Evolutionary conservation across 2,797 vertebrate species (phyloP), one percentile per base, ranked within the genome.

Genomic region (Schizopygopsis pylzovi): DNA sequence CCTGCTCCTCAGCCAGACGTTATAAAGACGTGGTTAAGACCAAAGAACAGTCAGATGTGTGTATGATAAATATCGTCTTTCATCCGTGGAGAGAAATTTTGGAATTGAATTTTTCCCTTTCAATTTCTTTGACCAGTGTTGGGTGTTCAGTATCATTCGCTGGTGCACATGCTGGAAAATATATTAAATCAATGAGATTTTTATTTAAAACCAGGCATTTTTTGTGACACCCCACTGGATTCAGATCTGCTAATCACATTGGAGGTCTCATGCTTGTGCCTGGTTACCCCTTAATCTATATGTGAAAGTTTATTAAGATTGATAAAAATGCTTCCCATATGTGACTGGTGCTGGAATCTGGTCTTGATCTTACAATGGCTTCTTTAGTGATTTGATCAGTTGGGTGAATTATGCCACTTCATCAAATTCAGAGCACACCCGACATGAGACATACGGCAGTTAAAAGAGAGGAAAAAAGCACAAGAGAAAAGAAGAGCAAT

Each of bases 301-400:
- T 92, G 95, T 94, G 92, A 95, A 95, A 93, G 94, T 93, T 93
- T 94, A 94, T 94, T 93, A 92, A 90, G 91, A 93, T 93, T 92
- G 92, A 90, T 91, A 94, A 92, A 94, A 95, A 95, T 94, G 90
- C 87, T 84, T 95, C 91, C 95, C 95, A 96, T 92, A 93, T 96
- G 95, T 93, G 91, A 91, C 92, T 90, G 91, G 89, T 90, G 91
- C 88, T 77, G 89, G 90, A 92, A 91, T 94, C 92, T 94, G 92
- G 90, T 93, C 93, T 93, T 94, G 93, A 94, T 95, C 92, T 94
- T 87, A 83, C 90, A 91, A 93, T 94, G 92, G 91, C 91, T 93
- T 90, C 90, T 93, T 92, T 89, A 88, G 93, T 89, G 94, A 95
- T 95, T 94, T 92, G 93, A 95, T 94, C 93, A 88, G 89, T 91